Conservation (phyloP, 2,113 vertebrate genomes). For the Daphoenositta chrysoptera region DNA sequence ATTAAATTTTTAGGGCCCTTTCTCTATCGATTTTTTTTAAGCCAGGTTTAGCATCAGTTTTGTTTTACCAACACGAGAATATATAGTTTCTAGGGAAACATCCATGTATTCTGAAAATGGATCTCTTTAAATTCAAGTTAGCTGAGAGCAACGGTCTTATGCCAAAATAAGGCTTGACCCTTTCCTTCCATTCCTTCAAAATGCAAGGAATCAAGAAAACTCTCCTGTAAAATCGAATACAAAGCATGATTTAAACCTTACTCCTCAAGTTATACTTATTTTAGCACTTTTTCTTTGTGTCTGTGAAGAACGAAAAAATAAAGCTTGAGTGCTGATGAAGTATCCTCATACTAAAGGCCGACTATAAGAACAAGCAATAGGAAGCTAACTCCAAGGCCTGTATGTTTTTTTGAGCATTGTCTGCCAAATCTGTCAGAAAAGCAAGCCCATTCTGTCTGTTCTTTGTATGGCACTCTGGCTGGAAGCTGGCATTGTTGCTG, state of each 20-base stretch:
- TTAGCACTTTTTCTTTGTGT: not conserved
- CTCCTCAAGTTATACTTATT: not conserved
- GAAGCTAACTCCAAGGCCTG: not conserved
- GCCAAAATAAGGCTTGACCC: not conserved
- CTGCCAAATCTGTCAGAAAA: not conserved
- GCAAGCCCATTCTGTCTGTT: not conserved
- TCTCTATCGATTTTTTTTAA: not conserved
- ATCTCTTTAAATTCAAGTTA: not conserved
- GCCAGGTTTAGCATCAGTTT: not conserved
- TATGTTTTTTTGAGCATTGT: not conserved
- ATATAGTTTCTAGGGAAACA: not conserved
- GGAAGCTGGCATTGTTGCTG: not conserved
- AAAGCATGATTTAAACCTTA: not conserved
- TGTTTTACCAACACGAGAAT: not conserved
- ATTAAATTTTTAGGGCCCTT: not conserved
- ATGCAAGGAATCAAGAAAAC: not conserved
- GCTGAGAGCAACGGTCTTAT: not conserved
- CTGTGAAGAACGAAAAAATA: not conserved
- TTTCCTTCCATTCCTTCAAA: not conserved
- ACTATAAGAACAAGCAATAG: not conserved
- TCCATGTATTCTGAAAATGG: not conserved
- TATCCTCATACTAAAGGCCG: not conserved
- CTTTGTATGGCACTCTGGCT: not conserved
- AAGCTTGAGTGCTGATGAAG: not conserved
- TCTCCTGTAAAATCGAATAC: rapidly evolving